Base-by-base conservation (phyloP, 2,113 vertebrate species). In the Zosterops japonicus region DNA sequence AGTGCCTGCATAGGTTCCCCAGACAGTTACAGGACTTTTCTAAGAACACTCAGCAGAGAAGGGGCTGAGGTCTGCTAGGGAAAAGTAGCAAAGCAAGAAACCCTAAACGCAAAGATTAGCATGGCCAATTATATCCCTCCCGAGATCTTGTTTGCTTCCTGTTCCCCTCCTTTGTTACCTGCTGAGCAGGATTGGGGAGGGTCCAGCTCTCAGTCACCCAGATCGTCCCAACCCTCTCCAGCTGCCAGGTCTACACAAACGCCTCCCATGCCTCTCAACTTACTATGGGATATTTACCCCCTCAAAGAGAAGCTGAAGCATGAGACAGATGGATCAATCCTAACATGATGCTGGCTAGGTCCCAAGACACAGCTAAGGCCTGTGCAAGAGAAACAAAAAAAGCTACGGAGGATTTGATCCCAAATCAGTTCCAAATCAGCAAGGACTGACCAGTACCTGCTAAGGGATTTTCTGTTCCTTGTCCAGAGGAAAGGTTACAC, bases 1-100 rank as follows among this genome's bases (percentile, higher is more conserved):
- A 92, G 52, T 24, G 57, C 36, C 87, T 82, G 49, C 74, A 83
- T 29, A 89, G 20, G 49, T 69, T 94, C 61, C 35, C 0, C 0
- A 93, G 69, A 93, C 52, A 91, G 80, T 75, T 91, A 93, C 24
- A 47, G 14, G 24, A 14, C 52, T 74, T 78, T 88, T 94, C 89
- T 90, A 93, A 95, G 81, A 91, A 71, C 0, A 0, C 15, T 60
- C 41, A 23, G 28, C 0, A 0, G 33, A 70, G 31, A 72, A 68
- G 50, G 78, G 29, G 57, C 70, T 0, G 46, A 95, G n/a, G 41
- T 75, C 64, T 92, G 31, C 57, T 65, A 49, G 7, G 23, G 83
- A 87, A 92, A 95, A 94, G 93, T 2, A 81, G 87, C 61, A 94
- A 94, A 94, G 93, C 95, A 90, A 95, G 96, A 95, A 96, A 97